Percentiles rank a stretch among this genome's conserved stretches.
Conservation (phyloP, 2,888 invertebrate species). For the Epinotia brunnichana region DNA sequence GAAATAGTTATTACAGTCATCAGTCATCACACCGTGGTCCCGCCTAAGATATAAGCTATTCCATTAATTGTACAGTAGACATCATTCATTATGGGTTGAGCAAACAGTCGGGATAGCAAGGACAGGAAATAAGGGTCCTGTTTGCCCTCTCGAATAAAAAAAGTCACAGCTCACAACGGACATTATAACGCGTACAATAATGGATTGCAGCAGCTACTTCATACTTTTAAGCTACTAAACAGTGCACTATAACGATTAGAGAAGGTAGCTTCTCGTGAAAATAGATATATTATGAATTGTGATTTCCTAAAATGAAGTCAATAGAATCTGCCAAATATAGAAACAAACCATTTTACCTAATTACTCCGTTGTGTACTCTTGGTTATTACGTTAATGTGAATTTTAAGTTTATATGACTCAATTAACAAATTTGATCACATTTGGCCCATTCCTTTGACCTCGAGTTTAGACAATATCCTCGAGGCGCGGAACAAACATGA, state of each 20-base stretch:
- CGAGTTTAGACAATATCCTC: too few relatives aligned
- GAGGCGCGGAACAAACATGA: too few relatives aligned
- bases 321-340: too few relatives aligned
- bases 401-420: too few relatives aligned
- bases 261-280: too few relatives aligned
- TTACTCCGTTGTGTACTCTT: too few relatives aligned
- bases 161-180: neutral
- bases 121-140: neutral
- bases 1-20: constrained; percentile 45
- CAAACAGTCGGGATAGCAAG: neutral
- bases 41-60: neutral
- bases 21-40: neutral
- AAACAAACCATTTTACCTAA: too few relatives aligned
- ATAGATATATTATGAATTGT: too few relatives aligned
- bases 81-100: neutral
- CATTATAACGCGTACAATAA: neutral
- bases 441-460: too few relatives aligned
- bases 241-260: neutral
- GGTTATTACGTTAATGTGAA: too few relatives aligned
- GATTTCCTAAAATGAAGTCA: too few relatives aligned
- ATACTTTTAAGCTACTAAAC: neutral
- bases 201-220: neutral
- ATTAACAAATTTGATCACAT: too few relatives aligned
- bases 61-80: neutral
- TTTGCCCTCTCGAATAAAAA: neutral